Conservation (phyloP, 2,113 vertebrate species). For the Eptesicus fuscus region DNA sequence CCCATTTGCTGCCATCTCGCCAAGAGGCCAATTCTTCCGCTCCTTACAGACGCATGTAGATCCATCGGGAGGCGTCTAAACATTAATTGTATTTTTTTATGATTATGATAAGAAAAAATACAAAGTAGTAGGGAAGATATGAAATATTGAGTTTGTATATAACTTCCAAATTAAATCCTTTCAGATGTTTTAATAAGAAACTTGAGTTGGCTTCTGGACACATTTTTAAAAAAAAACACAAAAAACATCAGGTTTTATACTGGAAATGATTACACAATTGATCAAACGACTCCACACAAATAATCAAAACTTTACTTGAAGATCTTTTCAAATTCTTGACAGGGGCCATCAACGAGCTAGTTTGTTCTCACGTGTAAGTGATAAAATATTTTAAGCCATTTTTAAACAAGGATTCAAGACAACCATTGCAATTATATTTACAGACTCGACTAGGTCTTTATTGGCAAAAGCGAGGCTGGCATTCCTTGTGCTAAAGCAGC, state of each 20-base stretch:
- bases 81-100: conserved; percentile 34
- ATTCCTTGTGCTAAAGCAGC: neutral
- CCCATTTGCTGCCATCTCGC: neutral
- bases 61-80: neutral
- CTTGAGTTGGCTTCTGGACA: conserved; percentile 45
- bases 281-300: conserved; percentile 43
- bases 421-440: conserved; percentile 33
- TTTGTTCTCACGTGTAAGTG: neutral
- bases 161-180: conserved; percentile 59
- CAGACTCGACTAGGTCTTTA: neutral
- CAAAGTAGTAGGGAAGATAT: conserved; percentile 35
- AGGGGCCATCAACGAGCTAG: neutral
- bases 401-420: conserved; percentile 37
- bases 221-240: neutral
- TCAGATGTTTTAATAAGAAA: conserved; percentile 62
- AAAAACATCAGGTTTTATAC: conserved; percentile 24
- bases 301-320: conserved; percentile 45
- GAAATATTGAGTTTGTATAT: conserved; percentile 49
- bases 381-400: conserved; percentile 28
- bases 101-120: conserved; percentile 54
- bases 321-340: conserved; percentile 54
- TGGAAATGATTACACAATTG: conserved; percentile 52
- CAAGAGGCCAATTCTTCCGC: neutral
- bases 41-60: neutral
- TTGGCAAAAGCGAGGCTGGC: neutral